Evolutionary conservation across 2,888 invertebrate genomes (phyloP), one percentile per base, ranked within the genome.

Genomic region (Gnatocerus cornutus): DNA sequence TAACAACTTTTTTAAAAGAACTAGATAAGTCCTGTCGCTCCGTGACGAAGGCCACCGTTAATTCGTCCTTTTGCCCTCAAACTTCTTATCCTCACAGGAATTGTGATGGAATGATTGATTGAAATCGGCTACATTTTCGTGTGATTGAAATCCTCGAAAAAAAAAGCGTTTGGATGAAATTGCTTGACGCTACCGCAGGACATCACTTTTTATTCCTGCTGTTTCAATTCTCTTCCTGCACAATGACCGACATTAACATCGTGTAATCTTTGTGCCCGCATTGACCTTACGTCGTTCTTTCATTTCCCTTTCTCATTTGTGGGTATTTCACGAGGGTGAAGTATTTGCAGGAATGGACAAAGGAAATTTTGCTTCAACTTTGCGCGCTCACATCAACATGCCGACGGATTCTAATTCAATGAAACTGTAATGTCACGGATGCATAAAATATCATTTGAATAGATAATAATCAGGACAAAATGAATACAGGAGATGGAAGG

Each of bases 211-310:
- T 37, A 37, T 37, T 37, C 37, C 37, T 37, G 41, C 12, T 41
- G 41, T 41, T 41, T 12, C 41, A 41, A 41, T 41, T 7, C 7
- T 41, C 41, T 41, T 41, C 41, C 41, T 41, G 41, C 41, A 41
- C 41, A 41, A 41, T 41, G 41, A 41, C 41, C 10, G 6, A 12
- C 41, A 41, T 41, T 41, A 41, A 41, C 41, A 41, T 41, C 6
- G 41, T 41, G 41, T 41, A 41, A 12, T 41, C 41, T 41, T 41
- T 41, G 41, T 41, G 12, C 41, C 41, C 41, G 41, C n/a, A 41
- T 12, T 12, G 41, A 12, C 41, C 41, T 41, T 41, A 41, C n/a
- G 41, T n/a, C 41, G 6, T 41, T 41, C 41, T 41, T 41, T 12
- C 41, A n/a, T 13, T 41, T 41, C 41, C 41, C n/a, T n/a, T 41